Base-by-base conservation (phyloP, 2,888 invertebrate genomes). In the Polylopha cassiicola region DNA sequence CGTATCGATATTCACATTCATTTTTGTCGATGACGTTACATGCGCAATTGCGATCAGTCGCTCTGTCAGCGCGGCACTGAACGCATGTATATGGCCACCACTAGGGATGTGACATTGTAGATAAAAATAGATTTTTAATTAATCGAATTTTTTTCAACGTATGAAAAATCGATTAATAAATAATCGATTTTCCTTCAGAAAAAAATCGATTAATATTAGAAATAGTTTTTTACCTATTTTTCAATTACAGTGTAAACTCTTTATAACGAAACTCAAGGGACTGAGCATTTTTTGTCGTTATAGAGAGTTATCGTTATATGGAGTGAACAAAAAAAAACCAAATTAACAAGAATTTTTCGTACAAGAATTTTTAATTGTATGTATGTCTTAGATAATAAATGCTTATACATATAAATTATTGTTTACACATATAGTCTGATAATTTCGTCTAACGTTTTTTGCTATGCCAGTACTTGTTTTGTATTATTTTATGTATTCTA, bases 401-500 rank as follows among this genome's bases (percentile, higher is more conserved):
- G 14, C 23, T 15, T 27, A 15, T 21, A 17, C 28, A 48, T 6
- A 44, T 53, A 6, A 16, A 27, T 27, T 15, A 15, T 27, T 14
- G 14, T 15, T 27, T 31, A 31, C 31, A 26, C 38, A 28, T 39
- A 37, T 43, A 39, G 18, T 39, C 39, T 38, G 42, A 32, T 46
- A 43, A 28, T 32, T 43, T 43, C 29, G 32, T 43, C 36, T 46
- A 42, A 36, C 32, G 27, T 39, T 20, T 46, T 43, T 46, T 39
- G 39, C 43, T 46, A 26, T 32, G 22, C 39, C 43, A 46, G 30
- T 41, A 28, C 9, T 28, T 28, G 6, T 16, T 28, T 16, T 28
- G 15, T 9, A 28, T 28, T 28, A 28, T 16, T 16, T 16, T 8
- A 14, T 16, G 14, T 16, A 28, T 28, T 16, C 16, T 16, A 28